phyloP scores from a whole-genome alignment of 2,797 vertebrate genomes.

The Enteromius radiatus region DNA sequence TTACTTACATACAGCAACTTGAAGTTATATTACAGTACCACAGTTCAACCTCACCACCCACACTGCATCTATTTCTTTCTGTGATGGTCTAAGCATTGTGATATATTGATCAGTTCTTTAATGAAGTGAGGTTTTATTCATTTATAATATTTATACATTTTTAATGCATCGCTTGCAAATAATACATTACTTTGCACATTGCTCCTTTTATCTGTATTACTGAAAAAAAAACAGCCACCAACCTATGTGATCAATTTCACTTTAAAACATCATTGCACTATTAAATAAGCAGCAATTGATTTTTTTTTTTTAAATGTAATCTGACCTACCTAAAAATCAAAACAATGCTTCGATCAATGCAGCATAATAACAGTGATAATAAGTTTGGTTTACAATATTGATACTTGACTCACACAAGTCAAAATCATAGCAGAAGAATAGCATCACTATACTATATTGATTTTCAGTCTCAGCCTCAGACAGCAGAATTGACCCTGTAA shows the following conservation, averaged over 20 bases:
- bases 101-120: neutral
- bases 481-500: neutral
- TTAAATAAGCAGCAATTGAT: neutral
- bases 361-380: neutral
- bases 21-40: neutral
- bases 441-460: conserved; percentile 3
- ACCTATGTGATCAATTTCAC: neutral
- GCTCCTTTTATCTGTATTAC: neutral
- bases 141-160: neutral
- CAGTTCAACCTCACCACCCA: neutral
- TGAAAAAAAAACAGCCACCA: neutral
- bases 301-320: neutral
- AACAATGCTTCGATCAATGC: neutral
- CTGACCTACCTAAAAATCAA: neutral
- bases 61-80: neutral
- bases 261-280: neutral
- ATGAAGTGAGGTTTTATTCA: neutral
- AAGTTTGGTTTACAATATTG: neutral
- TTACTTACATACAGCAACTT: too few relatives aligned
- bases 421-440: conserved; percentile 5
- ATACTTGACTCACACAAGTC: neutral
- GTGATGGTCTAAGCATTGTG: neutral
- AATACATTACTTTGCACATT: neutral
- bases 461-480: neutral
- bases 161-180: neutral